These are phyloP conservation scores for Arctopsyche grandis DNA, from an alignment of 1,140 invertebrate species.

Conservation along the genomic window DNA sequence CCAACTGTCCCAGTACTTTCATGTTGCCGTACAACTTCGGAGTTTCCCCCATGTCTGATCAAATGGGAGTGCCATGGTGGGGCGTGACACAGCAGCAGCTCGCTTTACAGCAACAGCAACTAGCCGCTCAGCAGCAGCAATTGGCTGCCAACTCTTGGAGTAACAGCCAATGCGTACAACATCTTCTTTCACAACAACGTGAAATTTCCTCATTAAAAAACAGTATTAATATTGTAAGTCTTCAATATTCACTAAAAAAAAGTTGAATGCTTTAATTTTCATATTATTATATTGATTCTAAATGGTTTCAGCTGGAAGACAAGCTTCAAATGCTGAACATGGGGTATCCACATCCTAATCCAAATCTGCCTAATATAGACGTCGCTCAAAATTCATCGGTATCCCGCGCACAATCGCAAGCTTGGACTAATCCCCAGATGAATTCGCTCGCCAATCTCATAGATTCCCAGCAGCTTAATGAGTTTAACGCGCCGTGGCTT, in stretches of 20 bases:
- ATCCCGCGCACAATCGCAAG: conserved; percentile 34
- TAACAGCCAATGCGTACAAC: conserved; percentile 60
- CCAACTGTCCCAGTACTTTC: conserved; percentile 36
- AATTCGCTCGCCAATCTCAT: conserved; percentile 27
- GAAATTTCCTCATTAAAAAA: conserved; percentile 61
- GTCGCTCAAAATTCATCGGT: conserved; percentile 38
- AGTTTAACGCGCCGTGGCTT: background rate
- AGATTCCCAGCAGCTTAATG: background rate
- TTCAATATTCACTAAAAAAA: background rate
- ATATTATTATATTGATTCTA: too few species aligned
- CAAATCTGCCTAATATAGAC: conserved; percentile 46
- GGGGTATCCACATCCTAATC: conserved; percentile 40
- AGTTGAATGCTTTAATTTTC: background rate
- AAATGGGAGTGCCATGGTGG: conserved; percentile 22
- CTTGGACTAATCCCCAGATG: conserved; percentile 45
- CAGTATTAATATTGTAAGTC: conserved; percentile 60
- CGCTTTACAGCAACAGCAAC: conserved; percentile 39
- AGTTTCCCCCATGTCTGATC: background rate
- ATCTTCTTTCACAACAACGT: conserved; percentile 61
- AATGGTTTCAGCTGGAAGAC: conserved; percentile 51
- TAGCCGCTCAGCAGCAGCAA: conserved; percentile 45
- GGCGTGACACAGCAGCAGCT: conserved; percentile 33
- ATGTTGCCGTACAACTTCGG: conserved; percentile 22
- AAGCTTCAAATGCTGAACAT: conserved; percentile 42
- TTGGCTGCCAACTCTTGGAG: conserved; percentile 42